Evolutionary conservation across 2,888 invertebrate genomes (phyloP).

Genomic region (Scrobipalpa atriplicella): DNA sequence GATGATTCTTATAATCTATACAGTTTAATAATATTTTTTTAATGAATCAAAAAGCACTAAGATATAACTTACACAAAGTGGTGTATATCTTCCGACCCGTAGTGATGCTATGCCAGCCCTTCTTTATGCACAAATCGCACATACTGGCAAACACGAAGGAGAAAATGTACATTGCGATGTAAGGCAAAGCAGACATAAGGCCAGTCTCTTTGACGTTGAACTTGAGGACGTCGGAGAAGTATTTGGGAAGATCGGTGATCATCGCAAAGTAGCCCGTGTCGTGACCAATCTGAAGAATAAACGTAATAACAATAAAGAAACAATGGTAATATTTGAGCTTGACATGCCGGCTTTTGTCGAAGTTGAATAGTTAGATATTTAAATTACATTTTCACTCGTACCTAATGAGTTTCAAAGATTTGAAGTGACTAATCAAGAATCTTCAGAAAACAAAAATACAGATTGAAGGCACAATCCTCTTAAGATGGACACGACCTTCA

Average conservation of each 20-base stretch:
- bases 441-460: no score
- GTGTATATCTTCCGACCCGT: constrained; percentile 85
- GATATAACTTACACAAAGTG: constrained; percentile 79
- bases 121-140: constrained; percentile 85
- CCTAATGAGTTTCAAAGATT: no score
- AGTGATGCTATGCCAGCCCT: constrained; percentile 81
- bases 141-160: constrained; percentile 84
- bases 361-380: no score
- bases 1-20: background rate
- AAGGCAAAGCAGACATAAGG: constrained; percentile 84
- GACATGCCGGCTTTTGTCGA: no score
- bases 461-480: no score
- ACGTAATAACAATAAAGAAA: background rate
- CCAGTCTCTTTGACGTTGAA: constrained; percentile 85
- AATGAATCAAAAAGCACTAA: background rate
- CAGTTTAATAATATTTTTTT: background rate
- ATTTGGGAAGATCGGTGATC: constrained; percentile 86
- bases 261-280: constrained; percentile 87
- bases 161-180: constrained; percentile 84
- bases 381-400: no score
- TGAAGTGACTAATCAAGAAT: no score
- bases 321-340: no score
- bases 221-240: constrained; percentile 85
- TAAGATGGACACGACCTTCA: no score
- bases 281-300: constrained; percentile 81